Base-by-base conservation (phyloP, 2,797 vertebrate genomes). In the Sebastes diaconus region DNA sequence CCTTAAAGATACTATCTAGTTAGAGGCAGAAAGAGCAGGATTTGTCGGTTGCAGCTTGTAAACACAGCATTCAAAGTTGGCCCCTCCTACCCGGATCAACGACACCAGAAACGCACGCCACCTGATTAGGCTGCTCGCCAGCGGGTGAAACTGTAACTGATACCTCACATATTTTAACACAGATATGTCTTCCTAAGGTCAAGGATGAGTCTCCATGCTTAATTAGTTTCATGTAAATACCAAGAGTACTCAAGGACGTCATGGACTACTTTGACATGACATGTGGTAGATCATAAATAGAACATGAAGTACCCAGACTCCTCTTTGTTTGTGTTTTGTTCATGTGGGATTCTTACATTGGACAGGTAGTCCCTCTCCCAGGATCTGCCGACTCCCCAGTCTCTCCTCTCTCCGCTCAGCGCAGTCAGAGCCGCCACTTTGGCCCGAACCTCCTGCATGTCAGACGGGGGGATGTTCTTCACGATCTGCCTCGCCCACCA, bases 391-490 rank as follows among this genome's bases (percentile, higher is more conserved):
- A 95, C 91, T 3, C 98, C 98, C 96, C 97, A 97, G 87, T 97
- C 95, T 18, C 92, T 93, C 46, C 97, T 95, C 60, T 96, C 92
- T 5, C 95, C 95, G 1, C 91, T 93, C 90, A 99, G 93, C 1
- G 86, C 93, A 0, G 73, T 93, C 88, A 98, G 93, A 25, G 97
- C 97, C 0, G 97, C 97, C 85, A 98, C 97, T 80, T 99, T 99
- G 84, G 96, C 96, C 61, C 96, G 95, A 73, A 99, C 97, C 89
- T 98, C 97, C 3, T 89, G 90, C 96, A 97, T 97, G 84, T 97
- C 96, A 0, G 98, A 99, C 0, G 98, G 98, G 0, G 98, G 97
- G 75, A 99, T 98, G 88, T 98, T 99, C 94, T 97, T 98, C 42
- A 99, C 91, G 6, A 98, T 93, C 95, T 98, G 97, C 73, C 96